Conservation (phyloP, 2,113 vertebrate species). For the Cepphus grylle region DNA sequence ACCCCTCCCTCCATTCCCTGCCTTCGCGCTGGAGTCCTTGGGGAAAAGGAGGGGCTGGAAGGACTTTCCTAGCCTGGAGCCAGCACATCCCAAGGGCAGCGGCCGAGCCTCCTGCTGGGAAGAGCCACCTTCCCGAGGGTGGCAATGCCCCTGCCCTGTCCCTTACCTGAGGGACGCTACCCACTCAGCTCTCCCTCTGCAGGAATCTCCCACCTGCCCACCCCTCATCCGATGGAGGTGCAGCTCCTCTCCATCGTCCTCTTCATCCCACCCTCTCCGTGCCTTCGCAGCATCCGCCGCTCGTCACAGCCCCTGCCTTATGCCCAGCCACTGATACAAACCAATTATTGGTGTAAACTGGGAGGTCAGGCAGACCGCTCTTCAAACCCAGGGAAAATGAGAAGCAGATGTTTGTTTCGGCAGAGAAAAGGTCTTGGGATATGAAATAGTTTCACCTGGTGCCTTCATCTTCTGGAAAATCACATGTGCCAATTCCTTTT, state of each 20-base stretch:
- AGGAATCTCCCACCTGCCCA: neutral
- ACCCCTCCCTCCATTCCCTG: too few species aligned
- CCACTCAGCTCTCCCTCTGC: neutral
- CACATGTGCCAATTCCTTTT: constrained; percentile 42
- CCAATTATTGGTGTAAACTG: neutral
- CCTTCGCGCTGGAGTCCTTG: neutral
- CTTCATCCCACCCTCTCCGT: neutral
- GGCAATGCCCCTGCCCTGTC: fast-evolving
- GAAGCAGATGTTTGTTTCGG: constrained; percentile 42
- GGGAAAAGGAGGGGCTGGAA: neutral
- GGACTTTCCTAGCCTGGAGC: neutral
- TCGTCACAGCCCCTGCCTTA: neutral
- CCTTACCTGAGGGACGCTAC: fast-evolving
- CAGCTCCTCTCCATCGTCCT: neutral
- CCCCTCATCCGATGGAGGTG: fast-evolving
- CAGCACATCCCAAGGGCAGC: fast-evolving
- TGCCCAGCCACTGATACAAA: neutral
- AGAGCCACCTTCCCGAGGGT: neutral
- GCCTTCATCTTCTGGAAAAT: constrained; percentile 57
- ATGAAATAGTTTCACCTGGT: constrained; percentile 61
- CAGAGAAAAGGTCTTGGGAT: constrained; percentile 29
- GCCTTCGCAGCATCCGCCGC: neutral
- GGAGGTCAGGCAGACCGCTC: neutral
- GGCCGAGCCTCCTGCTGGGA: neutral
- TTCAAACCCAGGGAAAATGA: neutral